Conservation (phyloP, 2,797 vertebrate species). For the Percopsis omiscomaycus region DNA sequence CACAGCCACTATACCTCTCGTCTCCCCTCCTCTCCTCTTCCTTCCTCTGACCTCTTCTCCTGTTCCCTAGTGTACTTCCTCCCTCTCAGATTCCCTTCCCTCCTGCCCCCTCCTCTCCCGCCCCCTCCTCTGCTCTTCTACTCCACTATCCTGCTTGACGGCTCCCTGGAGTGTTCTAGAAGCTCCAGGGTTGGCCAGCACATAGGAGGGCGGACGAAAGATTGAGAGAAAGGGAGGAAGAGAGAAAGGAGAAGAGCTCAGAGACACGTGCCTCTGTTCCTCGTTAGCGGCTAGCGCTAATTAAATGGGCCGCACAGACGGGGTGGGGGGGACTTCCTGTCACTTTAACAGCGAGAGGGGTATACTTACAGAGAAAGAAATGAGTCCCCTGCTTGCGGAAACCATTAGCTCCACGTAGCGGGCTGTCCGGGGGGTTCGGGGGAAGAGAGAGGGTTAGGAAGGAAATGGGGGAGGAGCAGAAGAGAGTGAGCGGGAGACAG, state of each 20-base stretch:
- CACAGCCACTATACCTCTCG: conserved; percentile 52
- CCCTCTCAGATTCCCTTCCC: background rate
- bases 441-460: conserved; percentile 20
- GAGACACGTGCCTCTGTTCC: conserved; percentile 32
- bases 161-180: background rate
- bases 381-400: conserved; percentile 61
- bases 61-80: background rate
- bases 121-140: too few species aligned
- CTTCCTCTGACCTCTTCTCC: background rate
- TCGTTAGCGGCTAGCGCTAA: conserved; percentile 41
- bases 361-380: background rate
- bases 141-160: background rate
- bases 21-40: conserved; percentile 16
- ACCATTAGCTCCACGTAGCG: conserved; percentile 68
- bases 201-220: conserved; percentile 1
- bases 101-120: conserved; percentile 12
- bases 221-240: conserved; percentile 2
- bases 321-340: conserved; percentile 44
- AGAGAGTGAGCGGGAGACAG: conserved; percentile 52
- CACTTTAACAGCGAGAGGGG: conserved; percentile 60
- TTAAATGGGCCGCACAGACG: conserved; percentile 41
- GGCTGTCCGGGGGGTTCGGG: conserved; percentile 37
- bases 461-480: conserved; percentile 21
- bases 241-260: background rate
- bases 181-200: conserved; percentile 1